phyloP scores from a whole-genome alignment of 2,113 vertebrate genomes.

The Ochotona princeps region DNA sequence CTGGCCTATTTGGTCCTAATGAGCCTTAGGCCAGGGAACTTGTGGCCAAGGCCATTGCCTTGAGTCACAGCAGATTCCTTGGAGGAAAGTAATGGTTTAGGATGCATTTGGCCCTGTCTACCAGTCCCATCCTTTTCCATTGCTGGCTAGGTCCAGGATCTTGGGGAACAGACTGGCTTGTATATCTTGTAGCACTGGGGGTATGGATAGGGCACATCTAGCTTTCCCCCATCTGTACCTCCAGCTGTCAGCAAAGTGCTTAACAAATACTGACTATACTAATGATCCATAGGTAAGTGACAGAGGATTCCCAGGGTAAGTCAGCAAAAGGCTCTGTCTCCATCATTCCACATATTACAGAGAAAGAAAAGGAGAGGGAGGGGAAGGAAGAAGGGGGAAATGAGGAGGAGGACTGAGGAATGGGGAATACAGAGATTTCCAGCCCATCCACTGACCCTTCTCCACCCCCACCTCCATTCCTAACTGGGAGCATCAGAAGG shows the following conservation, averaged over 20 bases:
- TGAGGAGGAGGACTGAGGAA: fast-evolving
- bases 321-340: neutral
- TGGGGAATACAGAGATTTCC: neutral
- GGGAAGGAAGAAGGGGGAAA: fast-evolving
- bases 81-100: neutral
- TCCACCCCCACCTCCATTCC: neutral
- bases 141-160: too few species aligned
- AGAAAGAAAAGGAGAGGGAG: neutral
- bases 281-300: neutral
- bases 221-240: neutral
- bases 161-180: neutral
- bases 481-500: neutral
- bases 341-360: neutral
- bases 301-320: neutral
- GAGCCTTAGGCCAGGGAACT: neutral
- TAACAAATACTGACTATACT: neutral
- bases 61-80: neutral
- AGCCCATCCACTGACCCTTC: neutral
- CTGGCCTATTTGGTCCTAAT: neutral
- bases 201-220: fast-evolving
- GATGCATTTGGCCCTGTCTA: neutral
- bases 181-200: neutral
- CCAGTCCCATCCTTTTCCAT: too few species aligned
- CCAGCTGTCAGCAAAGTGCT: neutral
- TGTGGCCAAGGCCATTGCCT: neutral